Evolutionary conservation across 1,140 invertebrate species (phyloP), one percentile per base, ranked within the genome.

Genomic region (Heliconius melpomene): DNA sequence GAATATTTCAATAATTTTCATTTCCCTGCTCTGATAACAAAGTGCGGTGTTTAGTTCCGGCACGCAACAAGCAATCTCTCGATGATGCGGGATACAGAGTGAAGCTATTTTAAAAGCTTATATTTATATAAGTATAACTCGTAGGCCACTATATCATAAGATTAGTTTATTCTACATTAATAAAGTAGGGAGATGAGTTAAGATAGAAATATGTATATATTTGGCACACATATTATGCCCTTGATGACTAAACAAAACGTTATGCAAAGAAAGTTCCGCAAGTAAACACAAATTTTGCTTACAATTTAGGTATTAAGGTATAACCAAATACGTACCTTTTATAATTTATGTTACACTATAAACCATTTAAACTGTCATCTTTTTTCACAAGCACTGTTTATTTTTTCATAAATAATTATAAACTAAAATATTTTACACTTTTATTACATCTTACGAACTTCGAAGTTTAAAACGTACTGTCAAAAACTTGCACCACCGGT

Each of bases 401-500:
- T 66, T 66, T 66, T 76, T 74, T 82, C 57, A 78, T 57, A 78
- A 75, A 77, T 40, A 84, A 77, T 40, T 84, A 83, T 40, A 40
- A 38, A 70, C 38, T 32, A 84, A 82, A 84, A 85, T 81, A 80
- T 87, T 84, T 85, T 78, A 83, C 83, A 87, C 82, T 86, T 87
- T 89, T 85, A 76, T 86, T 83, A 70, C 60, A 80, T 85, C 57
- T 77, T 72, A 81, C 80, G 70, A 72, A 81, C 76, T 78, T 79
- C 77, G 79, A 84, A 89, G 87, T 90, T 92, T 85, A 83, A 88
- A 87, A 85, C 84, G 84, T 88, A 90, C 90, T 93, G 92, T 94
- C 92, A 94, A 94, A 93, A 93, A 92, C 88, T 92, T 93, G 91
- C 87, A 91, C 81, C 87, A 91, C 92, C 89, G 89, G 90, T 93